Conservation (phyloP, 2,888 invertebrate genomes). For the Chymomyza procnemis region DNA sequence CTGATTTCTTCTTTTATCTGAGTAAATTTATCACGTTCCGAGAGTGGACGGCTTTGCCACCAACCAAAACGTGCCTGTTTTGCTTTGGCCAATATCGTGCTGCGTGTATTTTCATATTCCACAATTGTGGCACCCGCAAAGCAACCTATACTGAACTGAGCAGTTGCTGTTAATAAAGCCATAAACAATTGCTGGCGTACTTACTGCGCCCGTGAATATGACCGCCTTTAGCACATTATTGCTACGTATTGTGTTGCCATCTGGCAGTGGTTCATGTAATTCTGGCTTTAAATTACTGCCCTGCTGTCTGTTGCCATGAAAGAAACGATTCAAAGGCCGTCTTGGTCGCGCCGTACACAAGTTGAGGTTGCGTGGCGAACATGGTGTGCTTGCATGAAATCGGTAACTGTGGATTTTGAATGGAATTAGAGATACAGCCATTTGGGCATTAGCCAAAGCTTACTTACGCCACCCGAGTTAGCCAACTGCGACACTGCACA, state of each 20-base stretch:
- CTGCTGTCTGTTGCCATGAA: constrained; percentile 38
- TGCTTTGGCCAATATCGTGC: constrained; percentile 67
- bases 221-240: constrained; percentile 71
- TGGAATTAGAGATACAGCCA: background rate
- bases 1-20: constrained; percentile 63
- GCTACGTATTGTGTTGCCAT: constrained; percentile 56
- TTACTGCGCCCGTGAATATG: constrained; percentile 74
- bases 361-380: constrained; percentile 30
- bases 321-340: constrained; percentile 37
- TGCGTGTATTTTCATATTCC: constrained; percentile 87
- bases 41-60: constrained; percentile 40
- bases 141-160: constrained; percentile 83
- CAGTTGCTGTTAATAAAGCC: background rate
- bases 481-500: constrained; percentile 58
- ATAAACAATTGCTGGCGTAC: constrained; percentile 2
- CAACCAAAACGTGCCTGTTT: constrained; percentile 79
- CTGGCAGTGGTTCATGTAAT: constrained; percentile 34
- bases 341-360: constrained; percentile 22
- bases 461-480: constrained; percentile 66
- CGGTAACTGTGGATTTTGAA: constrained; percentile 45
- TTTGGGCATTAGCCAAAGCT: background rate
- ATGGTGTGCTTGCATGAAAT: constrained; percentile 29
- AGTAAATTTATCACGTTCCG: constrained; percentile 52
- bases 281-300: constrained; percentile 45
- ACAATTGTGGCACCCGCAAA: constrained; percentile 88